These are phyloP conservation scores for Leucozona laternaria DNA, from an alignment of 2,888 invertebrate genomes.

Conservation along the genomic window DNA sequence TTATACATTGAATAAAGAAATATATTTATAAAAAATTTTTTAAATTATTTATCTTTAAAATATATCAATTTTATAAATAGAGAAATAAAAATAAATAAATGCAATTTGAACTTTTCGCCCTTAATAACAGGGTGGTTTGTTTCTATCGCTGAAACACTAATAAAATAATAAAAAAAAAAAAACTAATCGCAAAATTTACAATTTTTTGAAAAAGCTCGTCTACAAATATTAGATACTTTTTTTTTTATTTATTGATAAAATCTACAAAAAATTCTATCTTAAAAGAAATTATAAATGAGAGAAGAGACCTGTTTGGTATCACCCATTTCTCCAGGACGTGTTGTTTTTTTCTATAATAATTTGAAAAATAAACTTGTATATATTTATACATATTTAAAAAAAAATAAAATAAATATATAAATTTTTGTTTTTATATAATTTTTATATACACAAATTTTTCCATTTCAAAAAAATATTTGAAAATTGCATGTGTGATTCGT, in stretches of 20 bases:
- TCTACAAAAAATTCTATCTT: constrained; percentile 59
- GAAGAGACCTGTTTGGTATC: constrained; percentile 88
- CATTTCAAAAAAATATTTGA: constrained; percentile 4
- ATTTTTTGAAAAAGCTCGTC: constrained; percentile 54
- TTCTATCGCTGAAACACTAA: constrained; percentile 27
- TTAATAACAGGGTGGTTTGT: constrained; percentile 68
- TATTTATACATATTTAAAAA: constrained; percentile 2
- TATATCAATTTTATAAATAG: background rate
- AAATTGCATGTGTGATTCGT: constrained; percentile 9
- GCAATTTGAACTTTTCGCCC: constrained; percentile 47
- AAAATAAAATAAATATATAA: background rate
- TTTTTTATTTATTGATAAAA: constrained; percentile 1
- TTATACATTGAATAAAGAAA: constrained; percentile 9
- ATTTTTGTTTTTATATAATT: background rate
- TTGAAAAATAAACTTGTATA: constrained; percentile 59
- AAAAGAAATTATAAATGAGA: constrained; percentile 43
- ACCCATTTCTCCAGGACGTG: constrained; percentile 92
- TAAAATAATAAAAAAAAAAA: constrained; percentile 23
- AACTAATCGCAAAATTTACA: constrained; percentile 55
- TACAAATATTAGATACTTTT: constrained; percentile 65
- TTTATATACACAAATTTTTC: constrained; percentile 1
- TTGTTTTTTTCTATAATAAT: constrained; percentile 85
- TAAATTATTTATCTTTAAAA: background rate
- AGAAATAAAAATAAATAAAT: constrained; percentile 38
- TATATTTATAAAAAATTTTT: constrained; percentile 7